phyloP scores from a whole-genome alignment of 2,888 invertebrate species.

The Yponomeuta evonymella region DNA sequence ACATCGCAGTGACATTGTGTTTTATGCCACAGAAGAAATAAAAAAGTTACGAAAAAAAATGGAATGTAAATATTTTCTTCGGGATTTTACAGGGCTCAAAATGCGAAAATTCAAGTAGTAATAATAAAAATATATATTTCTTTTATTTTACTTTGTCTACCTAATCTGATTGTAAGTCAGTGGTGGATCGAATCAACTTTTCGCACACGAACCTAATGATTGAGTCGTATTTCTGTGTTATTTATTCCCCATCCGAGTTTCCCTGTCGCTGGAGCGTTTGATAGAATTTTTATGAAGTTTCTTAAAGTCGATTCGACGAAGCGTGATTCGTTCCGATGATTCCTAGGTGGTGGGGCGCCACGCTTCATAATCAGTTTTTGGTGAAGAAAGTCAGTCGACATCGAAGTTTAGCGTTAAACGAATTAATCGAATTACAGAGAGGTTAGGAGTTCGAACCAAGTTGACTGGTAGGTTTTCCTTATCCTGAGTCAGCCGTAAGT shows the following conservation, averaged over 20 bases:
- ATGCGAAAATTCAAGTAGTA: too few species aligned
- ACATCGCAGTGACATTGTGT: too few species aligned
- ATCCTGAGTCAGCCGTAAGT: too few species aligned
- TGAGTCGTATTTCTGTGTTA: not conserved
- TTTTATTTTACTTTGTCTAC: too few species aligned
- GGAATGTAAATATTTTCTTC: too few species aligned
- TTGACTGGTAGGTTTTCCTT: not conserved
- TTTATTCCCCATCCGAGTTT: constrained; percentile 26
- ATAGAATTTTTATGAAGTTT: constrained; percentile 48
- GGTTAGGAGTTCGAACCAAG: not conserved
- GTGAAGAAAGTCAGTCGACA: not conserved
- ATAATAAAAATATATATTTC: too few species aligned
- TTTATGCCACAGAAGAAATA: too few species aligned
- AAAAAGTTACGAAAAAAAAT: too few species aligned
- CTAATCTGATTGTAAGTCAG: too few species aligned
- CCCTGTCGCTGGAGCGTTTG: constrained; percentile 28
- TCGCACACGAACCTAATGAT: not conserved
- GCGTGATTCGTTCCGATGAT: not conserved
- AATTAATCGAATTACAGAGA: not conserved
- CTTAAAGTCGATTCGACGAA: constrained; percentile 21
- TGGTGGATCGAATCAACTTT: too few species aligned
- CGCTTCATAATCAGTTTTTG: not conserved
- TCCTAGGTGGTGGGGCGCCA: not conserved
- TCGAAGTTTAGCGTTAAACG: too few species aligned
- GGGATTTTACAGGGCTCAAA: too few species aligned